These are phyloP conservation scores for Bolinopsis microptera DNA, from an alignment of 37 sponge, comb jelly and placozoan species.

Conservation along the genomic window DNA sequence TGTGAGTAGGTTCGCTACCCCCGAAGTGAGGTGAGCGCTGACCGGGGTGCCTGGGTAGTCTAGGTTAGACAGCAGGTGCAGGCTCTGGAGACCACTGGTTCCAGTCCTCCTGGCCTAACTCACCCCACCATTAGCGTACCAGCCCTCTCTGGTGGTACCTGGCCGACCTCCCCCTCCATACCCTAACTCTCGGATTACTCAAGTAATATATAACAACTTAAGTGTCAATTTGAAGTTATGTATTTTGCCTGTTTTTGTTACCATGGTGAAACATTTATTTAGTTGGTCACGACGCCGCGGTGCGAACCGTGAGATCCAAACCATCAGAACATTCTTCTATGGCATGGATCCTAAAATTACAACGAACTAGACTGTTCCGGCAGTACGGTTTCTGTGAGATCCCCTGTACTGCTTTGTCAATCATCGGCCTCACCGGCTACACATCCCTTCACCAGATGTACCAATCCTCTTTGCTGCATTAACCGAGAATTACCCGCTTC, in stretches of 20 bases:
- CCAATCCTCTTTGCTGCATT: neutral
- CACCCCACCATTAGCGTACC: neutral
- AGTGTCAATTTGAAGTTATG: neutral
- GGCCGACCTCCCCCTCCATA: neutral
- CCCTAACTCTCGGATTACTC: neutral
- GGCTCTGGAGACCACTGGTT: neutral
- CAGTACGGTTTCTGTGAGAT: neutral
- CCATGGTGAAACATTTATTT: neutral
- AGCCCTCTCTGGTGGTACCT: neutral
- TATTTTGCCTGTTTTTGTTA: neutral
- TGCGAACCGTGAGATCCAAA: neutral
- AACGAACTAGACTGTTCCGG: neutral
- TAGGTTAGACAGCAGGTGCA: neutral
- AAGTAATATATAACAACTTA: neutral
- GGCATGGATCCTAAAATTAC: neutral
- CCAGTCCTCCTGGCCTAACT: neutral
- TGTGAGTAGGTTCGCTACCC: neutral
- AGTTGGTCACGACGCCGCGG: neutral
- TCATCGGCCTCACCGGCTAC: neutral
- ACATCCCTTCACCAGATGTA: neutral
- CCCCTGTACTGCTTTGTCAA: neutral
- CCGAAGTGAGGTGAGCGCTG: neutral
- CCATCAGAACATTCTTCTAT: neutral
- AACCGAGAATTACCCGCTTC: neutral
- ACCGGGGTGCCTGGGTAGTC: neutral